Percentiles rank a stretch among this genome's conserved stretches.
Conservation (phyloP, 2,888 invertebrate species). For the Nezara viridula region DNA sequence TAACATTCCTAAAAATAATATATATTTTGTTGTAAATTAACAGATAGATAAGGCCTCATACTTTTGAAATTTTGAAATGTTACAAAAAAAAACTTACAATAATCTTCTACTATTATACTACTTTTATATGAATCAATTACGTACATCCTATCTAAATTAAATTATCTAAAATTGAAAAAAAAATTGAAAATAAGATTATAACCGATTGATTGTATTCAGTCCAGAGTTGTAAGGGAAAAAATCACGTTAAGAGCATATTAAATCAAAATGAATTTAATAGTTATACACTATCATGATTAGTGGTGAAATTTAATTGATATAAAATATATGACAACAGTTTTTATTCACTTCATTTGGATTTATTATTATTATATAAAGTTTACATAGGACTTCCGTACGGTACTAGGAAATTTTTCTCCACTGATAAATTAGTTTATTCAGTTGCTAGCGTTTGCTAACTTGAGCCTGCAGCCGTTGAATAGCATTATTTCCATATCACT, state of each 20-base stretch:
- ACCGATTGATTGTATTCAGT: too few species aligned
- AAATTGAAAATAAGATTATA: background rate
- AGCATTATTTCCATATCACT: conserved; percentile 58
- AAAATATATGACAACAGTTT: background rate
- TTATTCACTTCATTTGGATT: background rate
- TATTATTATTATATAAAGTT: background rate
- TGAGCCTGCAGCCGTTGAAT: background rate
- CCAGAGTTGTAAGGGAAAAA: background rate
- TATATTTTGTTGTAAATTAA: too few species aligned
- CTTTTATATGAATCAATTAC: too few species aligned
- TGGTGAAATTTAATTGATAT: background rate
- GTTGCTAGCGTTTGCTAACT: background rate
- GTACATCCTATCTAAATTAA: too few species aligned
- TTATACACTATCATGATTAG: background rate
- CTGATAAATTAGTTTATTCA: background rate
- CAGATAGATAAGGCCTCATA: too few species aligned
- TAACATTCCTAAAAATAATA: background rate
- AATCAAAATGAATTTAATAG: conserved; percentile 22
- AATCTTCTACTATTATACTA: too few species aligned
- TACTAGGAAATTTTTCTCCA: background rate
- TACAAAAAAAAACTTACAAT: too few species aligned
- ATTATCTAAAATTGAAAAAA: too few species aligned
- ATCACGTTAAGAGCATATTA: background rate
- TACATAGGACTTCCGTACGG: background rate
- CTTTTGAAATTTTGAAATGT: too few species aligned